These are phyloP conservation scores for Chionodraco myersi DNA, from an alignment of 2,113 vertebrate genomes.

Conservation along the genomic window DNA sequence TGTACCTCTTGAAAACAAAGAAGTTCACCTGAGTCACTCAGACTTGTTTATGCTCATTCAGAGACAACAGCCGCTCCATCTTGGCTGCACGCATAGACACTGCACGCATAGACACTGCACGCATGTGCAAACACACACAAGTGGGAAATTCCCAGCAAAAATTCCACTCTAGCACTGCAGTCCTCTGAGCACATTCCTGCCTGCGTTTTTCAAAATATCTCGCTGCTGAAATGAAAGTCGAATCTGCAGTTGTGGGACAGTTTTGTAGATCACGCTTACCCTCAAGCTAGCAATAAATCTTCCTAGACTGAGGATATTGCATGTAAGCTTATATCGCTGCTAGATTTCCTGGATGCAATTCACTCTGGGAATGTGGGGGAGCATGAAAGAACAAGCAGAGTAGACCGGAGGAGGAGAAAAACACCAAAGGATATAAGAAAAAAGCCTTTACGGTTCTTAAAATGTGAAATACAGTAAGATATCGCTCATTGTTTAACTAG, in stretches of 20 bases:
- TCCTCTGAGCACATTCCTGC: conserved; percentile 77
- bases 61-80: conserved; percentile 33
- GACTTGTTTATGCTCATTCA: conserved; percentile 34
- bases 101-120: background rate
- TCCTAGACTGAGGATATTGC: conserved; percentile 45
- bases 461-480: background rate
- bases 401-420: conserved; percentile 8
- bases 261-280: conserved; percentile 49
- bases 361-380: conserved; percentile 37
- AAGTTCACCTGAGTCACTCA: conserved; percentile 44
- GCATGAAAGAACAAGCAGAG: conserved; percentile 55
- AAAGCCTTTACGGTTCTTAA: background rate
- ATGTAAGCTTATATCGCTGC: conserved; percentile 52
- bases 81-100: background rate
- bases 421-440: conserved; percentile 11
- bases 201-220: conserved; percentile 71
- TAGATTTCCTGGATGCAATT: conserved; percentile 45
- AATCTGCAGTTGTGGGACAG: conserved; percentile 53
- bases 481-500: background rate
- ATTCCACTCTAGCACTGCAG: conserved; percentile 69
- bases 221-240: conserved; percentile 68
- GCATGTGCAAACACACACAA: conserved; percentile 46
- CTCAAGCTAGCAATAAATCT: conserved; percentile 65
- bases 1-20: background rate
- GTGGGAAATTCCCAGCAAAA: conserved; percentile 82